Percentiles rank a stretch among this genome's conserved stretches.
Conservation (phyloP, 2,888 invertebrate species). For the Hemistola chrysoprasaria region DNA sequence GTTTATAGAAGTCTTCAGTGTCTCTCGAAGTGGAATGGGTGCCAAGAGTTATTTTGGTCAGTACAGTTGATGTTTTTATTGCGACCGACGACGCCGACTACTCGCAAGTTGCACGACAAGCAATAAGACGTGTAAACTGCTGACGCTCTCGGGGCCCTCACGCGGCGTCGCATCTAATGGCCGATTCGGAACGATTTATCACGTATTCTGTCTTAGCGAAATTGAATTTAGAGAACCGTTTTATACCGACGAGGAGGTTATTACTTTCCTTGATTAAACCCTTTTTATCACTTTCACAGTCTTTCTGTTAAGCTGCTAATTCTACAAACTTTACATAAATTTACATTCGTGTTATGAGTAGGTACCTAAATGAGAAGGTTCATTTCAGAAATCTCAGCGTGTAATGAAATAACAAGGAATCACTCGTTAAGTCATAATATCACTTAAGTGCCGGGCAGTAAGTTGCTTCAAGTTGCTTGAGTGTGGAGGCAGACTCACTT, state of each 20-base stretch:
- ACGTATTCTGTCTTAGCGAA: slow-evolving; percentile 69
- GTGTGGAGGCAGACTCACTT: slow-evolving; percentile 13
- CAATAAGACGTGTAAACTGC: slow-evolving; percentile 72
- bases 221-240: slow-evolving; percentile 68
- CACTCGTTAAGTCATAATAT: not conserved
- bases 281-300: slow-evolving; percentile 43
- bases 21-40: slow-evolving; percentile 65
- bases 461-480: slow-evolving; percentile 8
- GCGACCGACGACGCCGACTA: slow-evolving; percentile 58
- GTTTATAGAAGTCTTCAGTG: slow-evolving; percentile 52
- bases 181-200: slow-evolving; percentile 75
- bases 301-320: slow-evolving; percentile 13
- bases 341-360: not conserved
- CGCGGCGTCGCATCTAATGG: slow-evolving; percentile 70
- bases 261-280: slow-evolving; percentile 64
- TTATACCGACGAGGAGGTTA: slow-evolving; percentile 51
- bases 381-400: not conserved
- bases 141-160: slow-evolving; percentile 63
- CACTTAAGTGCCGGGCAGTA: slow-evolving; percentile 10
- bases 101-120: slow-evolving; percentile 59
- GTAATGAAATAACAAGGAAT: no score
- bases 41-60: slow-evolving; percentile 82
- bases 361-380: no score
- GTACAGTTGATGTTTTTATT: slow-evolving; percentile 81
- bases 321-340: not conserved